phyloP scores from a whole-genome alignment of 1,140 invertebrate genomes.

The Lerema accius region DNA sequence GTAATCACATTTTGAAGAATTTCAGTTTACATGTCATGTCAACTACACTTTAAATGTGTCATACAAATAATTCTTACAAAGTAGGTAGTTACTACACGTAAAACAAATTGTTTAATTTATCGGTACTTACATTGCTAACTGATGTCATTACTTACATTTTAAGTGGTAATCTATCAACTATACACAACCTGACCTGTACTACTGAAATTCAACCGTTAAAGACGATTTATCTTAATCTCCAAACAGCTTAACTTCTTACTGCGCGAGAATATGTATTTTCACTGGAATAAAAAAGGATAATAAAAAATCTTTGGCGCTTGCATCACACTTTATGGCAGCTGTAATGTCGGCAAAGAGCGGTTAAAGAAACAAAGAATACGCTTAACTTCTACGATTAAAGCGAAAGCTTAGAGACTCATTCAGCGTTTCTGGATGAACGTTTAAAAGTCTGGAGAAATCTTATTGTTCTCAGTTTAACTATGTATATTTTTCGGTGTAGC shows the following conservation, averaged over 20 bases:
- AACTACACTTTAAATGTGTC: too few species aligned
- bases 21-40: too few species aligned
- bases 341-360: conserved; percentile 27
- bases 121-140: too few species aligned
- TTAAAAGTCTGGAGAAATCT: not conserved
- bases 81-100: too few species aligned
- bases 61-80: too few species aligned
- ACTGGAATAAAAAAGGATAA: conserved; percentile 17
- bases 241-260: conserved; percentile 9
- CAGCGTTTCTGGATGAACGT: conserved; percentile 13
- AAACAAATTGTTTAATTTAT: too few species aligned
- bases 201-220: too few species aligned
- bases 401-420: conserved; percentile 24
- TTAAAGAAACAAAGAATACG: conserved; percentile 28
- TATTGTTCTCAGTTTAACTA: too few species aligned
- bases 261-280: conserved; percentile 22
- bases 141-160: too few species aligned
- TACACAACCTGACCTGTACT: not conserved
- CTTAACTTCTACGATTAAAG: conserved; percentile 30
- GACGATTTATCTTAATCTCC: conserved; percentile 8
- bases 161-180: too few species aligned
- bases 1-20: too few species aligned
- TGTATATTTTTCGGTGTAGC: too few species aligned
- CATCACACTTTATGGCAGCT: conserved; percentile 33
- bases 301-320: conserved; percentile 25